A percentile compares a stretch with the other conserved stretches of the same genome.
phyloP scores from a whole-genome alignment of 2,797 vertebrate genomes.

The Anabas testudineus region DNA sequence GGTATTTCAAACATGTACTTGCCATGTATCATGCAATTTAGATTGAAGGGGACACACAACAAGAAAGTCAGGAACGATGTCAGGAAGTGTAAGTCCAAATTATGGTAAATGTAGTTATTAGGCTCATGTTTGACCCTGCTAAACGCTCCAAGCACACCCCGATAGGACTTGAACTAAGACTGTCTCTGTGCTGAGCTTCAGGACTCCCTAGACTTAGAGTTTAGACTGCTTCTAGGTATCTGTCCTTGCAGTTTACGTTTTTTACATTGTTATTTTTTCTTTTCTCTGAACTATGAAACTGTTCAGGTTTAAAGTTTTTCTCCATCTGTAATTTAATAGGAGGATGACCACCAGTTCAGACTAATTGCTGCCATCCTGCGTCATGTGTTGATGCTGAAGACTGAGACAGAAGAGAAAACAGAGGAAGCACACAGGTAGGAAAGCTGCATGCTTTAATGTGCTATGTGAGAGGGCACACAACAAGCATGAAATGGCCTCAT shows the following conservation, averaged over 20 bases:
- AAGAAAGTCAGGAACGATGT: slow-evolving; percentile 21
- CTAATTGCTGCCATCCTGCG: slow-evolving; percentile 93
- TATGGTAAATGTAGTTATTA: background rate
- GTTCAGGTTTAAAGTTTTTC: background rate
- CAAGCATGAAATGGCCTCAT: background rate
- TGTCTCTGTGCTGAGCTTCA: background rate
- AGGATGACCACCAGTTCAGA: slow-evolving; percentile 92
- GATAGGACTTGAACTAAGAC: slow-evolving; percentile 3
- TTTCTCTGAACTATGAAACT: background rate
- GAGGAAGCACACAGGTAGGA: slow-evolving; percentile 97
- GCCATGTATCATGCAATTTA: slow-evolving; percentile 21
- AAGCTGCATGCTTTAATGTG: background rate
- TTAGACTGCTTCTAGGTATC: slow-evolving; percentile 1
- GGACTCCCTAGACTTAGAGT: background rate
- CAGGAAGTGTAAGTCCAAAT: slow-evolving; percentile 45
- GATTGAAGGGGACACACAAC: slow-evolving; percentile 16
- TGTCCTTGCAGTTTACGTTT: slow-evolving; percentile 9
- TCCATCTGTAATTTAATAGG: slow-evolving; percentile 80
- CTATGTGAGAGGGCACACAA: background rate
- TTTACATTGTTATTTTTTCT: background rate
- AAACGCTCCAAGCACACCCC: slow-evolving; percentile 13
- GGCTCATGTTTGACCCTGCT: slow-evolving; percentile 2
- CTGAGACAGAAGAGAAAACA: slow-evolving; percentile 94
- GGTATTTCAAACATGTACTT: slow-evolving; percentile 15
- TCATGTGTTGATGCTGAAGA: slow-evolving; percentile 92